These are phyloP conservation scores for Drosophila arawakana DNA, from an alignment of 1,140 invertebrate genomes.

Conservation along the genomic window DNA sequence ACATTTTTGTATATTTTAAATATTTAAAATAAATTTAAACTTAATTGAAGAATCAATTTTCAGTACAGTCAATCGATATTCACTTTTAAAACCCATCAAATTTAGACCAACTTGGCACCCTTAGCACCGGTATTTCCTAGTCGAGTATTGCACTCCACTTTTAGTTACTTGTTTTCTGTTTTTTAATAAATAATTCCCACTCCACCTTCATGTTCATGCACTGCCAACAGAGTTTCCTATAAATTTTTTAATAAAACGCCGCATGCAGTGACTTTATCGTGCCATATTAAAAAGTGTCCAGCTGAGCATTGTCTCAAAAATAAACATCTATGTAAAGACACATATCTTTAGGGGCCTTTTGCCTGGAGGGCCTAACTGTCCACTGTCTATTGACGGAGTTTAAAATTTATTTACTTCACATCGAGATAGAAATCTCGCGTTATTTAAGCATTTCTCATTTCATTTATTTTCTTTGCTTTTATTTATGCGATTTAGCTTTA, in stretches of 20 bases:
- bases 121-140: no score
- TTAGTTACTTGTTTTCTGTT: no score
- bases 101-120: no score
- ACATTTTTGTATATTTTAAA: no score
- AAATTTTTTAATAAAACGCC: conserved; percentile 12
- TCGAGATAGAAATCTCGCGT: background rate
- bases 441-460: background rate
- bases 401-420: background rate
- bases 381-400: background rate
- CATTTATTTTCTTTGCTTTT: conserved; percentile 25
- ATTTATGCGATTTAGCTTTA: conserved; percentile 28
- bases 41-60: no score
- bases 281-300: conserved; percentile 65
- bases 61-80: no score
- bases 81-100: no score
- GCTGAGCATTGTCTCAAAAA: conserved; percentile 7
- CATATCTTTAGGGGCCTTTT: no score
- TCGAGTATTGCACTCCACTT: no score
- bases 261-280: conserved; percentile 39
- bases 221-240: background rate
- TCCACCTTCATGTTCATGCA: background rate
- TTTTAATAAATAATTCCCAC: no score
- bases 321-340: background rate
- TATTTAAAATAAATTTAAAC: no score
- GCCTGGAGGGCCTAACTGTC: background rate